Percentiles rank a stretch among this genome's conserved stretches.
phyloP scores from a whole-genome alignment of 2,797 vertebrate species.

The Phoxinus dragarum region DNA sequence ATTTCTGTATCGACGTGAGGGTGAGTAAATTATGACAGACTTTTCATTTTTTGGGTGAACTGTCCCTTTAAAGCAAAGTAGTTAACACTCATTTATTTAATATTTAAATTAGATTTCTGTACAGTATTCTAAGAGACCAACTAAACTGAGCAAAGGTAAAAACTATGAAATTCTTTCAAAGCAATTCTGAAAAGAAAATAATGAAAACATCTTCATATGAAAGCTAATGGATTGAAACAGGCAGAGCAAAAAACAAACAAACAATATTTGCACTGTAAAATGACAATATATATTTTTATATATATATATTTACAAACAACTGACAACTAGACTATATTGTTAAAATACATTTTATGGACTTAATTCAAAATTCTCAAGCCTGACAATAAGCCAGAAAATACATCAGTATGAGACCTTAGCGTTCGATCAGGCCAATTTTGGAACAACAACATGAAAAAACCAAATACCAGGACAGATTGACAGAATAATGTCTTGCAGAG shows the following conservation, averaged over 20 bases:
- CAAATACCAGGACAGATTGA: conserved; percentile 78
- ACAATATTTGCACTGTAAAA: neutral
- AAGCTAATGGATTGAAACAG: neutral
- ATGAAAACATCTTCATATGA: neutral
- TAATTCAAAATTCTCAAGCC: conserved; percentile 30
- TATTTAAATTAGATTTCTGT: neutral
- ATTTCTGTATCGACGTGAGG: neutral
- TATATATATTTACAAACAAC: neutral
- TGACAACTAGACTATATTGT: neutral
- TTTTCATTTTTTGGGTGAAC: conserved; percentile 15
- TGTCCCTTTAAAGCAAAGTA: neutral
- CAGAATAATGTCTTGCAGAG: conserved; percentile 77
- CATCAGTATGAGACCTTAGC: conserved; percentile 50
- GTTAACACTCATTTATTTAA: neutral
- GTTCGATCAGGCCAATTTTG: conserved; percentile 57
- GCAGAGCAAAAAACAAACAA: conserved; percentile 20
- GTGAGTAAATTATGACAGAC: neutral
- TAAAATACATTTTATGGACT: neutral
- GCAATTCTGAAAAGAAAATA: neutral
- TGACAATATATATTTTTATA: neutral
- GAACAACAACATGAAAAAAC: conserved; percentile 68
- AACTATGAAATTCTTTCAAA: neutral
- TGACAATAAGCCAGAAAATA: neutral
- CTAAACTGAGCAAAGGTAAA: neutral
- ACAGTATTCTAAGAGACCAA: neutral